Evolutionary conservation across 1,140 invertebrate genomes (phyloP).

Genomic region (Kradibia gibbosae): DNA sequence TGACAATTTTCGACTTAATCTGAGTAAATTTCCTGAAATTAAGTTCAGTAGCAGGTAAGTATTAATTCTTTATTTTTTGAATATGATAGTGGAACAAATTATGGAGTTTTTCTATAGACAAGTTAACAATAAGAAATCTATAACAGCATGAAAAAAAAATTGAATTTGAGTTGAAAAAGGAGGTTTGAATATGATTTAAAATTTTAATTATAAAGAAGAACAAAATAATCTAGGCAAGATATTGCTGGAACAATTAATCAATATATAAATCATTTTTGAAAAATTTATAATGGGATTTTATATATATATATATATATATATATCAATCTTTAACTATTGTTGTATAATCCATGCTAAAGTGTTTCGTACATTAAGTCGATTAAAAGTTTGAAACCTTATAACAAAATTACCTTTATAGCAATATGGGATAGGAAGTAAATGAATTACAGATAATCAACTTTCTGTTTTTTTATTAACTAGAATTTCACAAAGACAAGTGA

Average conservation of each 20-base stretch:
- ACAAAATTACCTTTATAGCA: background rate
- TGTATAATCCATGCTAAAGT: too few species aligned
- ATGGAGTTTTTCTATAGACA: conserved; percentile 43
- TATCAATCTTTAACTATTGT: too few species aligned
- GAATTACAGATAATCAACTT: background rate
- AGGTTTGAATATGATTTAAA: background rate
- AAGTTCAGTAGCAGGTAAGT: conserved; percentile 2
- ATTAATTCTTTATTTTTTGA: background rate
- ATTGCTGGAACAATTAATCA: too few species aligned
- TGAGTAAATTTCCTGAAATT: conserved; percentile 29
- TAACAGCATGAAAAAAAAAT: conserved; percentile 12
- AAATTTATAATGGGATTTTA: too few species aligned
- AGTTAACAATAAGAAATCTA: conserved; percentile 42
- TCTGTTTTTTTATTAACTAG: conserved; percentile 49
- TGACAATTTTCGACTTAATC: conserved; percentile 31
- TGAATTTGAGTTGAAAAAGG: conserved; percentile 21
- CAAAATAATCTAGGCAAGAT: too few species aligned
- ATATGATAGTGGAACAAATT: conserved; percentile 1
- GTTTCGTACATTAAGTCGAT: too few species aligned
- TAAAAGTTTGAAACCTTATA: background rate
- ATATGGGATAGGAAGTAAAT: background rate
- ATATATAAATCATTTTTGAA: too few species aligned
- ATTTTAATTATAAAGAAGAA: conserved; percentile 18
- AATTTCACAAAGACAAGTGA: conserved; percentile 45
- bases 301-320: too few species aligned